Evolutionary conservation across 1,140 invertebrate genomes (phyloP).

Genomic region (Cotesia chilonis): DNA sequence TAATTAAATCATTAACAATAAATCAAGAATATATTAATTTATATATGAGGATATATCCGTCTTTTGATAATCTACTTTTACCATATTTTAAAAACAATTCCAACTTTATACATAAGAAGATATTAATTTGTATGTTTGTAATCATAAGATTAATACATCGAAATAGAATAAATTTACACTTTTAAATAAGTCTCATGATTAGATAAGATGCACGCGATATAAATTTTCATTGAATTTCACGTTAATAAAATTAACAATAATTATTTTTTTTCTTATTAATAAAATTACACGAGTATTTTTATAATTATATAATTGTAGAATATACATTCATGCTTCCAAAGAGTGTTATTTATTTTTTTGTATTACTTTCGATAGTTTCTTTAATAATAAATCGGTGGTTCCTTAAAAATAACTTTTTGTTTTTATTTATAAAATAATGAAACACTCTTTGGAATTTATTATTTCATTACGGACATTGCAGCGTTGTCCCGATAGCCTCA

Average conservation of each 20-base stretch:
- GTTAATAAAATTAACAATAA: slow-evolving; percentile 30
- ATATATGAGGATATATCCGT: neutral
- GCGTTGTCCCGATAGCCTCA: slow-evolving; percentile 54
- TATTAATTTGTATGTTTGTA: no score
- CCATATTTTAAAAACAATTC: neutral
- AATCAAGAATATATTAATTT: neutral
- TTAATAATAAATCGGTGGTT: slow-evolving; percentile 20
- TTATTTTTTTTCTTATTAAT: slow-evolving; percentile 12
- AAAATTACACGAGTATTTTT: slow-evolving; percentile 36
- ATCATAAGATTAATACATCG: no score
- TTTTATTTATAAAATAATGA: neutral
- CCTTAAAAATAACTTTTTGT: neutral
- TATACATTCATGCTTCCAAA: slow-evolving; percentile 26
- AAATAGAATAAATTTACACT: no score
- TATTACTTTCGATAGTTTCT: neutral
- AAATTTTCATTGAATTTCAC: neutral
- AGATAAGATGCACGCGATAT: no score
- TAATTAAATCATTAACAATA: slow-evolving; percentile 1
- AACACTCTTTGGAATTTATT: slow-evolving; percentile 8
- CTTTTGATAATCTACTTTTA: neutral
- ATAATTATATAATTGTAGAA: slow-evolving; percentile 35
- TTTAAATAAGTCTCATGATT: no score
- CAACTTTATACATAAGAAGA: no score
- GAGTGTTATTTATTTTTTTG: neutral
- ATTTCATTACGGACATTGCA: slow-evolving; percentile 49